Evolutionary conservation across 2,797 vertebrate genomes (phyloP).

Genomic region (Orestias chungarensis): DNA sequence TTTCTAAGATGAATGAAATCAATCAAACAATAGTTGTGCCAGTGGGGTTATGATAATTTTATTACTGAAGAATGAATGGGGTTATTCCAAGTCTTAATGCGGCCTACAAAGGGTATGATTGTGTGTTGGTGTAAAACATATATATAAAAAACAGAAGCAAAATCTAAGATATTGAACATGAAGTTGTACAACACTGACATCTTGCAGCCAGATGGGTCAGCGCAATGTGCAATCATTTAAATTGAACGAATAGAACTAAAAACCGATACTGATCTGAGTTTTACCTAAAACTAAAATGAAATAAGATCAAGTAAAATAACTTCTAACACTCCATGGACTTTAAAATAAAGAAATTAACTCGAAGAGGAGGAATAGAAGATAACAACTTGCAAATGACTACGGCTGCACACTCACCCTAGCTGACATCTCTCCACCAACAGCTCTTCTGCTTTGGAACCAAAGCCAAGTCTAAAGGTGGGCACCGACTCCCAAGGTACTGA

Average conservation of each 20-base stretch:
- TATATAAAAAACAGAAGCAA: background rate
- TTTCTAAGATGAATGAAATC: conserved; percentile 52
- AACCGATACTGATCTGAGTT: background rate
- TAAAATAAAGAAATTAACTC: background rate
- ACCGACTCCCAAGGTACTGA: too few relatives aligned
- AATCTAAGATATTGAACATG: background rate
- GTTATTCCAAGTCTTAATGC: conserved; percentile 18
- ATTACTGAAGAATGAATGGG: conserved; percentile 27
- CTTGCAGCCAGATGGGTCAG: conserved; percentile 48
- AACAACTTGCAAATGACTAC: background rate
- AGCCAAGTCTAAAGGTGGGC: too few relatives aligned
- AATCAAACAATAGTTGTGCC: conserved; percentile 49
- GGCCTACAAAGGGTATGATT: conserved; percentile 9
- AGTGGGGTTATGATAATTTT: conserved; percentile 57
- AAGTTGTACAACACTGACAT: conserved; percentile 63
- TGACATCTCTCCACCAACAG: too few relatives aligned
- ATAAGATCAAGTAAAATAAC: background rate
- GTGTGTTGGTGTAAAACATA: conserved; percentile 8
- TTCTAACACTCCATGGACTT: background rate
- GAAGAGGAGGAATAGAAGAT: background rate
- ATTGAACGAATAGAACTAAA: background rate
- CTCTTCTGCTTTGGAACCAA: too few relatives aligned
- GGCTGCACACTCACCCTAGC: too few relatives aligned
- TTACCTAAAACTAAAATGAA: background rate
- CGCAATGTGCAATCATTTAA: background rate